Evolutionary conservation across 2,113 vertebrate species (phyloP), one percentile per base, ranked within the genome.

Genomic region (Rhinogobius similis): DNA sequence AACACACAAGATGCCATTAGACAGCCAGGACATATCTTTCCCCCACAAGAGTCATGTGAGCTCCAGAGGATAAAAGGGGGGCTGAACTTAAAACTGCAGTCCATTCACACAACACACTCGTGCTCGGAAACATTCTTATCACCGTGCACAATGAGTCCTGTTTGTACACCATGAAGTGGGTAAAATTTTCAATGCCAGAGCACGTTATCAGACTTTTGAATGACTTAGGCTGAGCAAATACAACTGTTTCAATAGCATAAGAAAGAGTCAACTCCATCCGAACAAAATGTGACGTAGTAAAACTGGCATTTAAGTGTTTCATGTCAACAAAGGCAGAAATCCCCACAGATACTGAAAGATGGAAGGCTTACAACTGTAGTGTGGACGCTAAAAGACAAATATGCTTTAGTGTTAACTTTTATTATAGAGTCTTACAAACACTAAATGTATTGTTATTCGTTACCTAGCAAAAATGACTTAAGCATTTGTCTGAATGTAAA

Each of bases 1-100:
- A 24, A 26, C 24, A 26, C 9, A 55, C 9, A 48, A 55, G 52
- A 24, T 26, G 23, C 52, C 23, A 55, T 55, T 14, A 20, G 1
- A 48, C 46, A n/a, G 18, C 20, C 20, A 52, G 16, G 16, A 46
- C 44, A 20, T 18, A 46, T 18, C 44, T 46, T 46, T 23, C 13
- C 23, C 52, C 21, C 23, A 6, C 11, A 14, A 12, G 8, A 26
- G 52, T 26, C 52, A 55, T 26, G 50, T 24, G 52, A 55, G 23
- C 23, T 13, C 11, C 0, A 14, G 23, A 26, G 21, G 21, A 26
- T 55, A 26, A 26, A 55, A 14, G 29, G 52, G 10, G 12, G 24
- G 13, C 23, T 55, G 52, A 58, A 58, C 7, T 29, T 70, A 52
- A 18, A 23, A 38, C 50, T 65, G 55, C 61, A 20, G 20, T 61